Percentiles rank a stretch among this genome's conserved stretches.
These are phyloP conservation scores for Taxidea taxus DNA, from an alignment of 2,113 vertebrate genomes.

Conservation along the genomic window DNA sequence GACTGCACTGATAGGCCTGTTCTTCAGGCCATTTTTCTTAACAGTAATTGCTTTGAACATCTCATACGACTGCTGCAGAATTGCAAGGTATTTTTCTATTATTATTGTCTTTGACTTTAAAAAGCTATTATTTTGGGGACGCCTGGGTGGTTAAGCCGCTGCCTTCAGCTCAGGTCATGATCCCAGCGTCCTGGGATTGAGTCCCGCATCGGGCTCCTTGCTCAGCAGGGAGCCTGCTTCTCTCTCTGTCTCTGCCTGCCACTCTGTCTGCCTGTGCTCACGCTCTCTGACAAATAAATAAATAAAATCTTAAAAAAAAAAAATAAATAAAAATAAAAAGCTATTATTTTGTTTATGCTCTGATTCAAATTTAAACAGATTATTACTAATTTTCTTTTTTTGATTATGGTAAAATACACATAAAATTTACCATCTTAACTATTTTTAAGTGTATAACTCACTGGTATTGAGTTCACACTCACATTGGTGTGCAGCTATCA, in stretches of 20 bases:
- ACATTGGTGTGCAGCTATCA: not conserved
- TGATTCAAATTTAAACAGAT: constrained; percentile 18
- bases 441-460: not conserved
- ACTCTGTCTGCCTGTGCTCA: no score
- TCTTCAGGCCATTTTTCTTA: constrained; percentile 98
- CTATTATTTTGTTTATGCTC: constrained; percentile 29
- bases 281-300: no score
- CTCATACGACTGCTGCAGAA: constrained; percentile 96
- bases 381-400: not conserved
- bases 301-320: no score
- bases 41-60: constrained; percentile 99
- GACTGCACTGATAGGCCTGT: constrained; percentile 96
- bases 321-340: no score
- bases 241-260: no score
- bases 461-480: not conserved
- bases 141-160: no score
- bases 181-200: no score
- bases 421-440: not conserved
- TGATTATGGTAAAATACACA: not conserved
- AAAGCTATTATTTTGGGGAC: not conserved
- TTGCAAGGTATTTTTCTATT: constrained; percentile 91
- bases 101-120: constrained; percentile 28
- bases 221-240: no score
- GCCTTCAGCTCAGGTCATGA: no score
- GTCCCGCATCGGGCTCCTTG: no score